phyloP scores from a whole-genome alignment of 2,113 vertebrate genomes.

The Boulengeromyrus knoepffleri region DNA sequence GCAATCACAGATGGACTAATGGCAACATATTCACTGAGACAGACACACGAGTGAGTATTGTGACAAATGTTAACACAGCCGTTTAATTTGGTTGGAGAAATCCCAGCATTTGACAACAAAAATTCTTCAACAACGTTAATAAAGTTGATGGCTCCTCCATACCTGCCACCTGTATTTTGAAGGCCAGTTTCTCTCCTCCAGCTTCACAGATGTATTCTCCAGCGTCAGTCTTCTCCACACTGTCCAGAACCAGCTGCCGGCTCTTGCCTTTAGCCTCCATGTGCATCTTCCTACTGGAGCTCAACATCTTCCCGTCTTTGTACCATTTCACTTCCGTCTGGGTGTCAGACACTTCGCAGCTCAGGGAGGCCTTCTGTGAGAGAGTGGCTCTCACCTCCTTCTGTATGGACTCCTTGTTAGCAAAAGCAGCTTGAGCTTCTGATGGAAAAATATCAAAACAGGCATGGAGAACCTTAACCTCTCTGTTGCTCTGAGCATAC shows the following conservation, averaged over 20 bases:
- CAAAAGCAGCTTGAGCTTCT: slow-evolving; percentile 34
- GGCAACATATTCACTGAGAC: no score
- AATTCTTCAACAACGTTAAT: not conserved
- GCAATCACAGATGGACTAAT: no score
- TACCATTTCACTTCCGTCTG: slow-evolving; percentile 77
- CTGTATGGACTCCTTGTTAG: slow-evolving; percentile 55
- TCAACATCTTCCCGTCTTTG: slow-evolving; percentile 77
- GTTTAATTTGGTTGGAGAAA: no score
- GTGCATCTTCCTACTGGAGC: slow-evolving; percentile 63
- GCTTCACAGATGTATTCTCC: not conserved
- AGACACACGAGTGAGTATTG: no score
- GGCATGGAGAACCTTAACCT: no score
- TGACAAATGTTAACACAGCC: no score
- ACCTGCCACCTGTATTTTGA: not conserved
- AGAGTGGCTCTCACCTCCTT: slow-evolving; percentile 60
- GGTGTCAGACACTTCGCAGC: slow-evolving; percentile 61
- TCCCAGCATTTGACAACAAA: not conserved
- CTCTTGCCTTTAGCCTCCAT: slow-evolving; percentile 55
- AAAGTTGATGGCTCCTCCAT: not conserved
- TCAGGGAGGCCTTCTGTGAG: slow-evolving; percentile 71
- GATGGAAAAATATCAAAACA: no score
- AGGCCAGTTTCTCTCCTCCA: slow-evolving; percentile 60
- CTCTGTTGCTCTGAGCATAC: no score
- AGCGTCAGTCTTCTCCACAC: slow-evolving; percentile 50
- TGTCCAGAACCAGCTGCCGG: slow-evolving; percentile 65